These are phyloP conservation scores for Hypotaenidia okinawae DNA, from an alignment of 2,797 vertebrate species.

Conservation along the genomic window DNA sequence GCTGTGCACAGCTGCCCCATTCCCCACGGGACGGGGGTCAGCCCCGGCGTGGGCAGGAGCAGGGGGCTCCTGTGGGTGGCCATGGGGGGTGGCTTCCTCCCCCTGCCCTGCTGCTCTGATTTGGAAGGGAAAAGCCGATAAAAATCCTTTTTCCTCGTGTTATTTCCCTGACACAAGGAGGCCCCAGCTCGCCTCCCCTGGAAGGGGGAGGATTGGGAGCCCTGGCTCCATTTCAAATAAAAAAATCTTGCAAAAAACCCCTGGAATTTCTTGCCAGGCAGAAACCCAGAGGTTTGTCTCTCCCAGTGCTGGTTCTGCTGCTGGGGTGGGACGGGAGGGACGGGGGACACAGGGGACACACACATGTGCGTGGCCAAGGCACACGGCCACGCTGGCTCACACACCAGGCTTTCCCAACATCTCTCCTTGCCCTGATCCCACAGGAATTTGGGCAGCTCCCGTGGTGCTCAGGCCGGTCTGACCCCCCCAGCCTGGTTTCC, in stretches of 20 bases:
- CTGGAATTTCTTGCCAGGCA: constrained; percentile 54
- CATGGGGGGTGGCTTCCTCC: neutral
- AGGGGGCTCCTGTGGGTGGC: neutral
- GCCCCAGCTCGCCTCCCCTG: neutral
- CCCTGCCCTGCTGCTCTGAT: neutral
- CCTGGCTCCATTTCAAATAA: neutral
- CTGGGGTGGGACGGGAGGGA: neutral
- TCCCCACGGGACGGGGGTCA: fast-evolving
- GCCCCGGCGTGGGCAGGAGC: fast-evolving
- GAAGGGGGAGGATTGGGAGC: neutral
- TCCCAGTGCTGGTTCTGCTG: neutral
- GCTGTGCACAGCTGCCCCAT: neutral
- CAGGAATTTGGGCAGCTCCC: neutral
- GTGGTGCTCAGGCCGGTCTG: fast-evolving
- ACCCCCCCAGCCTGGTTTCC: neutral
- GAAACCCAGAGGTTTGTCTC: neutral
- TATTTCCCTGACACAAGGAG: neutral
- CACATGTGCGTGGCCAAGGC: fast-evolving
- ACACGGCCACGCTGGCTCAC: fast-evolving
- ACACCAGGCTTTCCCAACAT: fast-evolving
- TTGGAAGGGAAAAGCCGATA: neutral
- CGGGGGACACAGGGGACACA: neutral
- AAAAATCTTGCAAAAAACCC: neutral
- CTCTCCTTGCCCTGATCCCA: neutral
- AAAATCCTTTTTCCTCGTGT: neutral